A percentile compares a stretch with the other conserved stretches of the same genome.
These are phyloP conservation scores for Tachycineta bicolor DNA, from an alignment of 2,113 vertebrate species.

Conservation along the genomic window DNA sequence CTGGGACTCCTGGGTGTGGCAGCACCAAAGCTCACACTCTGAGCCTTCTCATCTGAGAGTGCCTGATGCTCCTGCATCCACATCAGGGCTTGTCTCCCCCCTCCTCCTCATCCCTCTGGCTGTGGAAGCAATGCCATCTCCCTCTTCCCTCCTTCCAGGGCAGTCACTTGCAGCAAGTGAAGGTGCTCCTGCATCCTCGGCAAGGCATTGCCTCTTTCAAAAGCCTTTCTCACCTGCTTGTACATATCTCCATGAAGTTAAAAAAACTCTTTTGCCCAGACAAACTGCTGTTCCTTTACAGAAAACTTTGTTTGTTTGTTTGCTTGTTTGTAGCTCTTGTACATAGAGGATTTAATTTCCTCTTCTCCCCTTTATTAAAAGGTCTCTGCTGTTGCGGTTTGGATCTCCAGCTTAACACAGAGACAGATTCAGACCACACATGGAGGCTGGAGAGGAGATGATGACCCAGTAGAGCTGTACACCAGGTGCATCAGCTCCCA, in stretches of 20 bases:
- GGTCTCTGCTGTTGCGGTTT: accelerated
- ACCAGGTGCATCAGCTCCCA: background rate
- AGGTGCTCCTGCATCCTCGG: background rate
- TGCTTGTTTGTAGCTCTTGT: background rate
- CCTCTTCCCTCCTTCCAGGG: too few species aligned
- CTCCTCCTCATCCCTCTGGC: background rate
- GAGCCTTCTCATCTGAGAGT: background rate
- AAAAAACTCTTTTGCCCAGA: background rate
- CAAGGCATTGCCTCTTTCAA: background rate
- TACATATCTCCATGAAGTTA: background rate
- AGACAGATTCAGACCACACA: background rate
- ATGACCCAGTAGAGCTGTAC: background rate
- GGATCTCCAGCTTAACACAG: background rate
- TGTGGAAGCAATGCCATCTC: accelerated
- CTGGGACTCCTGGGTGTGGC: accelerated
- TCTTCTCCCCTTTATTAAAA: background rate
- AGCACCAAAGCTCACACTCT: background rate
- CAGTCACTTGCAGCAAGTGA: background rate
- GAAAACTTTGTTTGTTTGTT: background rate
- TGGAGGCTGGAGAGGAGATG: background rate
- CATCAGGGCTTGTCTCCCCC: background rate
- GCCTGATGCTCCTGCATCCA: accelerated
- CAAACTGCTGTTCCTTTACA: background rate
- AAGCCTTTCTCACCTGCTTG: background rate
- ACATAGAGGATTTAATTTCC: accelerated